Base-by-base conservation (phyloP, 2,113 vertebrate genomes). In the Oryzias melastigma region DNA sequence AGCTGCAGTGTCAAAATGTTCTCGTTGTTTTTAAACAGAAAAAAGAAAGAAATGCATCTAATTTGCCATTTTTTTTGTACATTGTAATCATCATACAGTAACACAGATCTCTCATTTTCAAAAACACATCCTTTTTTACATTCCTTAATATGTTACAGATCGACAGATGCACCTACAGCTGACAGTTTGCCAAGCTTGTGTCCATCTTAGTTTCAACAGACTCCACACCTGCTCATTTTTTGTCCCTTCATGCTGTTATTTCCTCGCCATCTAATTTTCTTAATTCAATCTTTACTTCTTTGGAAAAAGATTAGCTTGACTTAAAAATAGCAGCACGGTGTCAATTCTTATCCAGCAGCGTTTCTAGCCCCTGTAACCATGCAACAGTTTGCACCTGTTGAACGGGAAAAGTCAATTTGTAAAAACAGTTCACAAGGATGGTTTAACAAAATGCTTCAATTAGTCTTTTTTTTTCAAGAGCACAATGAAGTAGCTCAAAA, bases 371-470 rank as follows among this genome's bases (percentile, higher is more conserved):
- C 69, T 73, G 82, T 85, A 83, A 84, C 85, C 57, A 84, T 77
- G 86, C 88, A 84, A 83, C 81, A 86, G 83, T 87, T 75, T 71
- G 68, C 65, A 88, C 80, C 74, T 88, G 83, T 88, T 85, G 84
- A 81, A 80, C 61, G 48, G 44, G 48, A 47, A 29, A 55, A 73
- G 48, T 62, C 12, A 14, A 25, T 58, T 61, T 17, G 45, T 58
- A 40, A 65, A 66, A 73, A 35, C 35, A 35, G 35, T 8, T 35
- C 35, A 35, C 8, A 10, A 8, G 8, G 35, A 35, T 12, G 10
- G 35, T 70, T 77, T 52, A 56, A 81, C 62, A 69, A 49, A 65
- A 3, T 20, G 64, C 45, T 55, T 75, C 48, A 45, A 44, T 29
- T 43, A 47, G 43, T 44, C 4, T 14, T 69, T 42, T 10, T 12